Evolutionary conservation across 2,797 vertebrate genomes (phyloP).

Genomic region (Triplophysa bombifrons): DNA sequence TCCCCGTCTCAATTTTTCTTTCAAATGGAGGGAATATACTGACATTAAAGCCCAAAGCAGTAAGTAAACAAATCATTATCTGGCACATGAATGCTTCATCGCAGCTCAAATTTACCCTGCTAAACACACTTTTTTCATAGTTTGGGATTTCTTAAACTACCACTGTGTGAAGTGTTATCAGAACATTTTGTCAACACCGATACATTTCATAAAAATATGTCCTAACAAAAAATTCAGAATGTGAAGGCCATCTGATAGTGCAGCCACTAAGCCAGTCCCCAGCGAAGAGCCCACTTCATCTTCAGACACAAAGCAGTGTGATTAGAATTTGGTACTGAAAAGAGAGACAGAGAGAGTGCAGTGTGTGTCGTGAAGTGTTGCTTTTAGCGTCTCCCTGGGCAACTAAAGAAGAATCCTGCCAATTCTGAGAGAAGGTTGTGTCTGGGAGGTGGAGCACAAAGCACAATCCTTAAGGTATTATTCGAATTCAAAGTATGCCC

Average conservation of each 20-base stretch:
- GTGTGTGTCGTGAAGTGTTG: constrained; percentile 51
- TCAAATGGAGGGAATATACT: not conserved
- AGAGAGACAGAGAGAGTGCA: constrained; percentile 18
- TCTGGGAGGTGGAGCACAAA: constrained; percentile 52
- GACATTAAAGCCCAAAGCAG: not conserved
- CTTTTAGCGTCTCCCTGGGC: constrained; percentile 61
- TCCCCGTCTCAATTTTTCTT: not conserved
- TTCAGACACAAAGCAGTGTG: constrained; percentile 54
- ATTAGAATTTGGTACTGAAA: constrained; percentile 51
- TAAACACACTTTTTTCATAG: not conserved
- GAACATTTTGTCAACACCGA: not conserved
- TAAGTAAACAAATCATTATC: constrained; percentile 14
- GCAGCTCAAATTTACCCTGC: not conserved
- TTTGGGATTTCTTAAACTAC: not conserved
- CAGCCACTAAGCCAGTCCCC: constrained; percentile 49
- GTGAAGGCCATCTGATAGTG: constrained; percentile 19
- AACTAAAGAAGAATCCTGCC: constrained; percentile 59
- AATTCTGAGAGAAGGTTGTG: constrained; percentile 52
- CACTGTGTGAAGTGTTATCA: not conserved
- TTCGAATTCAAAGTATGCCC: constrained; percentile 59
- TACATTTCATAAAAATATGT: not conserved
- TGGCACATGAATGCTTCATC: not conserved
- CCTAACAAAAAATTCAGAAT: not conserved
- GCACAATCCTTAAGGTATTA: constrained; percentile 58
- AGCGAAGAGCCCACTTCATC: constrained; percentile 43